These are phyloP conservation scores for Patiria pectinifera DNA, from an alignment of 53 echinoderm and acorn worm genomes.

Conservation along the genomic window DNA sequence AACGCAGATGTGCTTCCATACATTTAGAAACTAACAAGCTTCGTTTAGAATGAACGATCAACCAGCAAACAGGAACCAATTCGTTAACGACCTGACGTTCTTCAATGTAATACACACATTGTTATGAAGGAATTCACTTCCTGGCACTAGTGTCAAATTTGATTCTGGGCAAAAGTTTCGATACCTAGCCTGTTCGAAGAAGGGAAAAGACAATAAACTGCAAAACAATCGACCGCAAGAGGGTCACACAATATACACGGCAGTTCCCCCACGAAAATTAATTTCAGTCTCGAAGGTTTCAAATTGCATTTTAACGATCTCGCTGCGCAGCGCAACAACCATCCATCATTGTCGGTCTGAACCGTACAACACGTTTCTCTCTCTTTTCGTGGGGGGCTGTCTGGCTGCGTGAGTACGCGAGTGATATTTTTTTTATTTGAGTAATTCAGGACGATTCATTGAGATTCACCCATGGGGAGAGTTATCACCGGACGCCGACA, in stretches of 20 bases:
- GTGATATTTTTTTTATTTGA: too few species aligned
- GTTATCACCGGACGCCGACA: neutral
- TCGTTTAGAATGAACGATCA: too few species aligned
- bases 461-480: neutral
- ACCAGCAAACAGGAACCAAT: too few species aligned
- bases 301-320: slow-evolving; percentile 2
- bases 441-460: neutral
- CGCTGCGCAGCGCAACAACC: neutral
- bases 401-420: neutral
- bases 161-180: neutral
- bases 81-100: too few species aligned
- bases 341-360: neutral
- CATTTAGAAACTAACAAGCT: too few species aligned
- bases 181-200: neutral
- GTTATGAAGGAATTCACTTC: too few species aligned
- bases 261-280: neutral
- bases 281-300: neutral
- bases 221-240: neutral
- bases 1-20: too few species aligned
- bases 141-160: too few species aligned
- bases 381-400: neutral
- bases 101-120: too few species aligned
- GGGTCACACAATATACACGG: neutral
- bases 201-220: neutral
- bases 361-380: neutral